Conservation (phyloP, 2,113 vertebrate genomes). For the Salminus brasiliensis region DNA sequence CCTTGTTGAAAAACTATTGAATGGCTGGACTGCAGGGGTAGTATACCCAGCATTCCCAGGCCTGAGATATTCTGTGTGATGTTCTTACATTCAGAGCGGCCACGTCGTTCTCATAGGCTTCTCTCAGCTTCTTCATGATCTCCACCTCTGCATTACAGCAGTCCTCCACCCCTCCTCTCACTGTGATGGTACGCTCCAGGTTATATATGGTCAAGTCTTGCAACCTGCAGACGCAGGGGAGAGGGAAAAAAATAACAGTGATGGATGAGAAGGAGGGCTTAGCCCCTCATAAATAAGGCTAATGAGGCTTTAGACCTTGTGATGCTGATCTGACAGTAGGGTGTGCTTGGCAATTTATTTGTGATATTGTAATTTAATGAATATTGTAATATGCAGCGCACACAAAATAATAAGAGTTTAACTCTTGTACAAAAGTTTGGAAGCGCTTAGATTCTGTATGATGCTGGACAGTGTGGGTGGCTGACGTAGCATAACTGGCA, state of each 20-base stretch:
- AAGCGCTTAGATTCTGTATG: too few species aligned
- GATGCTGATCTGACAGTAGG: neutral
- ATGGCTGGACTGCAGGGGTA: neutral
- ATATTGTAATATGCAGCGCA: neutral
- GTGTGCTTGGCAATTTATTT: neutral
- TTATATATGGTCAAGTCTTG: slow-evolving; percentile 93
- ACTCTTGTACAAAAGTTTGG: too few species aligned
- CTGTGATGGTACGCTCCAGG: slow-evolving; percentile 91
- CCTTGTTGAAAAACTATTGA: too few species aligned
- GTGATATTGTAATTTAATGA: neutral
- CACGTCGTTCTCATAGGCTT: slow-evolving; percentile 90
- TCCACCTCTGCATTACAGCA: slow-evolving; percentile 84
- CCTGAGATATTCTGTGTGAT: neutral
- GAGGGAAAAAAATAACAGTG: neutral
- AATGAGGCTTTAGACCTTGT: neutral
- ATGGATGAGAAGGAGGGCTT: neutral
- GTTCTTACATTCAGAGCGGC: slow-evolving; percentile 87
- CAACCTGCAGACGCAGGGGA: slow-evolving; percentile 75
- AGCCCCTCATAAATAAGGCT: slow-evolving; percentile 6
- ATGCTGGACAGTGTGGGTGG: too few species aligned
- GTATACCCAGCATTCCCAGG: neutral
- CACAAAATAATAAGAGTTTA: too few species aligned
- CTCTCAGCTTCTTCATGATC: slow-evolving; percentile 92
- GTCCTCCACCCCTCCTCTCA: slow-evolving; percentile 83
- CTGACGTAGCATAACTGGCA: too few species aligned